Base-by-base conservation (phyloP, 1,140 invertebrate species). In the Drosophila mojavensis region DNA sequence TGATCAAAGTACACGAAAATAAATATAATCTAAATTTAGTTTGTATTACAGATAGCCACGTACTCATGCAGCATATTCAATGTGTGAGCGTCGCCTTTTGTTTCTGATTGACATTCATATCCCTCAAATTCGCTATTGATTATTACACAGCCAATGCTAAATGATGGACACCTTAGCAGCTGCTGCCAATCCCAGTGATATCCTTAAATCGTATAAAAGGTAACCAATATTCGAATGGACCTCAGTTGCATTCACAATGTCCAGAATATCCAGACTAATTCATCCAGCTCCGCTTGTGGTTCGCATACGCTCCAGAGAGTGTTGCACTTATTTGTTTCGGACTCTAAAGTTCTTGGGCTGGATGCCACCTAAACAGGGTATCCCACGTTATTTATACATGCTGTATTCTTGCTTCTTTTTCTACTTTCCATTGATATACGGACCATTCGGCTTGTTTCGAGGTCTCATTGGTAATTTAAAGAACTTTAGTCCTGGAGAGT, bases 401-500 rank as follows among this genome's bases (percentile, higher is more conserved):
- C 1, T 56, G 0, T 65, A 51, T 51, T 9, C 4, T 0, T 30
- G 26, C 11, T 4, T 47, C 0, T 7, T 33, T 4, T 55, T 47
- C 26, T 5, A 17, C 3, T 17, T 36, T 41, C 5, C 13, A 28
- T 15, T 20, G 9, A 1, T 56, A 11, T 66, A 66, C 15, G 7
- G 47, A 6, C 63, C 53, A 4, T 4, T 48, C 11, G 65, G 55
- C 0, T 4, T 59, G 0, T 5, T 15, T 2, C 5, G 20, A 0
- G 30, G 28, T 7, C 10, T 51, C 0, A 10, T 60, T 13, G 0
- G 26, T 5, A 0, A 61, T 1, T 30, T 53, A 0, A 30, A 30
- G 11, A 33, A 15, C 4, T 53, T 68, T 30, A 60, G 33, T 5
- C 65, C 65, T 5, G 24, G 33, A 9, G 66, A 61, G 15, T 45